Evolutionary conservation across 2,888 invertebrate species (phyloP).

Genomic region (Cephalotes varians): DNA sequence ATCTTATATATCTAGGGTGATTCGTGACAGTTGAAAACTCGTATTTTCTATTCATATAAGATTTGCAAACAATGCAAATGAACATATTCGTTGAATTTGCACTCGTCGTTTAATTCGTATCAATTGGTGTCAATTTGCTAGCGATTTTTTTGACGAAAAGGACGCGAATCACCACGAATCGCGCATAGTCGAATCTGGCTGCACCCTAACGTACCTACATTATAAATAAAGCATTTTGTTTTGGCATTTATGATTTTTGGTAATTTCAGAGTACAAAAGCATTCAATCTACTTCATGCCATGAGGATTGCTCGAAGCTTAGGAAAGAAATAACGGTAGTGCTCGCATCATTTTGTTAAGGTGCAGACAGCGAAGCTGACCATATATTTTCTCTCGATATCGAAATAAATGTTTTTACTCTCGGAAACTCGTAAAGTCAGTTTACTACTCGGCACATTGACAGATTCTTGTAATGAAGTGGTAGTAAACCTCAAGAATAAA

Average conservation of each 20-base stretch:
- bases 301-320: conserved; percentile 23
- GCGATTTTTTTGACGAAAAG: too few species aligned
- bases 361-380: conserved; percentile 16
- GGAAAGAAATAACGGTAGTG: conserved; percentile 41
- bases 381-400: conserved; percentile 33
- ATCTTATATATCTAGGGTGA: too few species aligned
- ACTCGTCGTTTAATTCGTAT: too few species aligned
- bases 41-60: too few species aligned
- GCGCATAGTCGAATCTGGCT: too few species aligned
- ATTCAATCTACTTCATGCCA: background rate
- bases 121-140: too few species aligned
- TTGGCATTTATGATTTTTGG: background rate
- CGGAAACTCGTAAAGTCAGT: conserved; percentile 28
- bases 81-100: too few species aligned
- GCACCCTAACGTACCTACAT: background rate
- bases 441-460: background rate
- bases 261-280: conserved; percentile 1
- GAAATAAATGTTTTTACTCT: conserved; percentile 41
- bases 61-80: too few species aligned
- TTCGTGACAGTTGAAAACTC: too few species aligned
- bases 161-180: too few species aligned
- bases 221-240: background rate
- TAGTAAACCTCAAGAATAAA: conserved; percentile 32
- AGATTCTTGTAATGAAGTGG: conserved; percentile 12
- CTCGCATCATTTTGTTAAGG: conserved; percentile 30